Evolutionary conservation across 2,113 vertebrate genomes (phyloP), one percentile per base, ranked within the genome.

Genomic region (Nesogale talazaci): DNA sequence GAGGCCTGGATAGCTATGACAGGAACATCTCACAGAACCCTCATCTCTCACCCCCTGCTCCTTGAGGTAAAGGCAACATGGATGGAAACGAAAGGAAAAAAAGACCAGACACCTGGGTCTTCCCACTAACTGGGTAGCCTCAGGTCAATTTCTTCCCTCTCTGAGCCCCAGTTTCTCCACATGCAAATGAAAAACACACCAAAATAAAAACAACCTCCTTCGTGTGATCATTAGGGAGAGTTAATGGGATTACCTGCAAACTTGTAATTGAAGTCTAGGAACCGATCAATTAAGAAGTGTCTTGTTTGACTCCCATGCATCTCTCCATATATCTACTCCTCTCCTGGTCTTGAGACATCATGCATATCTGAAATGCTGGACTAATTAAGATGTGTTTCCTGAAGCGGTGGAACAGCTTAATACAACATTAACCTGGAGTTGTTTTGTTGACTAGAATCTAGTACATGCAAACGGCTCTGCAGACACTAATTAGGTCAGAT

Each of bases 21-120:
- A 20, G 16, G n/a, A 4, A 22, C 17, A 3, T 25, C 20, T 2
- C 4, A 0, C 29, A 20, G 22, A 63, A 1, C 0, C n/a, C 63
- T 29, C 6, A 0, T 38, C 56, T 42, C 56, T 81, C 4, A 19
- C 9, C 5, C 31, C 1, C 6, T 2, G 4, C 6, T 75, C 27
- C 46, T 19, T 27, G 19, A n/a, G 40, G 19, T 29, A 29, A 40
- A 90, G 42, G 42, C 3, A 38, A 29, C 31, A 1, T 0, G 8
- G 19, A 63, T 40, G 20, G 15, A 25, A 36, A 52, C 23, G 86
- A 65, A 65, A 12, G 38, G 63, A 87, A 80, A 76, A n/a, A 31
- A 42, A 27, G 29, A 15, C n/a, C 6, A 67, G 8, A 88, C 19
- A 19, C 7, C 6, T 42, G 69, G 34, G 7, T 67, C 79, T 75